Base-by-base conservation (phyloP, 2,797 vertebrate species). In the Takifugu ocellatus region DNA sequence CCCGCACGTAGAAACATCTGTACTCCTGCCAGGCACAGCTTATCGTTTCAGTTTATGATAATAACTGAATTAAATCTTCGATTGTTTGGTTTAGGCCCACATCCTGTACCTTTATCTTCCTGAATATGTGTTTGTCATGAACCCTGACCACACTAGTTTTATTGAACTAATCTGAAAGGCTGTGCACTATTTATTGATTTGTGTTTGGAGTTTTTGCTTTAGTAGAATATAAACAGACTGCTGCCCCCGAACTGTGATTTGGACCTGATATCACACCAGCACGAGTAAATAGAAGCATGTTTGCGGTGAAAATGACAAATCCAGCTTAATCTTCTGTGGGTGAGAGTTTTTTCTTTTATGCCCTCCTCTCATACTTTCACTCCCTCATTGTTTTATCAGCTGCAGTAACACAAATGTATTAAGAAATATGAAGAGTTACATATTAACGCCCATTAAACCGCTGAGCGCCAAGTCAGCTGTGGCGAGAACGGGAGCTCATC, bases 211-310 rank as follows among this genome's bases (percentile, higher is more conserved):
- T 39, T 12, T 39, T 39, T 10, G 24, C 15, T 12, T 25, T 27
- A 7, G 24, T 25, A 11, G 14, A 57, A 2, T 29, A 63, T 29
- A 66, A 56, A 21, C 42, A 27, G 54, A 12, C 59, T 17, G 53
- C n/a, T 51, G 8, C 15, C 27, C 29, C 25, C 24, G 29, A 44
- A n/a, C 14, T 53, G 2, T 49, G n/a, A 48, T 61, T 16, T 25
- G 21, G 3, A 39, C 24, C 27, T 47, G 36, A 51, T 15, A 49
- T 21, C 25, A n/a, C 48, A 54, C 33, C 59, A 51, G 36, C 4
- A 5, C 27, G 6, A 14, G 9, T 14, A 15, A 24, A 26, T 3
- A 12, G 12, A 33, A 29, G 6, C 31, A 49, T 17, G 17, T 14
- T 14, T 17, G 11, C 45, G 49, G 42, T 3, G 27, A 51, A 46